Evolutionary conservation across 2,888 invertebrate genomes (phyloP), one percentile per base, ranked within the genome.

Genomic region (Periphyllus acericola): DNA sequence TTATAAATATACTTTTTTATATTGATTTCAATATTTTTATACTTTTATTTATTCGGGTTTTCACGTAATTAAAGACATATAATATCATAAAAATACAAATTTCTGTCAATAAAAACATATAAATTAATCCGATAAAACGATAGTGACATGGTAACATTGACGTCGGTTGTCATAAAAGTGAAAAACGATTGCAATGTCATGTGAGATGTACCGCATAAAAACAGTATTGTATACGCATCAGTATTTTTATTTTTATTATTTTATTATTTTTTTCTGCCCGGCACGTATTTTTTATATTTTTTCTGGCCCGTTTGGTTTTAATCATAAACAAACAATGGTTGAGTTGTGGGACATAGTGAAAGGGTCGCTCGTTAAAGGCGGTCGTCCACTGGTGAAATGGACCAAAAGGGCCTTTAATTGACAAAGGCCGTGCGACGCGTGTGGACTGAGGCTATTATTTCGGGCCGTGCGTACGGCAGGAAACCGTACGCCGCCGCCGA

Each of bases 351-450:
- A 72, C 74, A 25, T 46, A 71, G 81, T 52, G 55, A 80, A 80
- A 74, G 72, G 86, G 80, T 68, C 79, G 79, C 79, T 87, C 86
- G 86, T 87, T 87, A 87, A 86, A 80, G 86, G 80, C 86, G 80
- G 79, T 87, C 72, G 86, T 80, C 86, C 80, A 55, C 36, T 55
- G 71, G 85, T 87, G 86, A 87, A 80, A 87, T 80, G 86, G 80
- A 87, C 80, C 86, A 80, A 87, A 74, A 87, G 80, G 80, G 79
- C 80, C 80, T 87, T 87, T 87, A 87, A 87, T 87, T 87, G 86
- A 87, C 86, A 87, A 80, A 87, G 74, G 80, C 80, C 80, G 40
- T 72, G 40, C 71, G 72, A 55, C 79, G 86, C 36, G 84, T 76
- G 79, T 78, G 86, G 86, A 79, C 86, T 55, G 71, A 60, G 80